Evolutionary conservation across 2,888 invertebrate species (phyloP).

Genomic region (Hypselothyrea guttata): DNA sequence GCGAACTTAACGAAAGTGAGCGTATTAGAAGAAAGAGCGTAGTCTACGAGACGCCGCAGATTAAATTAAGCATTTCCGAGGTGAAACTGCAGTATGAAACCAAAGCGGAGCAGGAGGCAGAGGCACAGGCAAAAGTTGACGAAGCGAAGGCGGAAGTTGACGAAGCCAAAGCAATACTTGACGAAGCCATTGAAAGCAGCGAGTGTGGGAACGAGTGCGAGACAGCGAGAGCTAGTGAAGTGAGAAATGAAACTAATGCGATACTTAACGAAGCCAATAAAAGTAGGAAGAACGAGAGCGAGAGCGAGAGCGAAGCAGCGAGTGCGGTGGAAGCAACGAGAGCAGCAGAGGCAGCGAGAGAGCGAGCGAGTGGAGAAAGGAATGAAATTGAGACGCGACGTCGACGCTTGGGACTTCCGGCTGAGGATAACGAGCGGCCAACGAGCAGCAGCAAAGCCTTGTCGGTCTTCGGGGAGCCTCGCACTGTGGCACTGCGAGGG

Average conservation of each 20-base stretch:
- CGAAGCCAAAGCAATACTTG: constrained; percentile 8
- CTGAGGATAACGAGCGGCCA: constrained; percentile 52
- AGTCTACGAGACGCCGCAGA: constrained; percentile 76
- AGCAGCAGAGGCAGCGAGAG: too few species aligned
- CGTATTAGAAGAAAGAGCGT: constrained; percentile 51
- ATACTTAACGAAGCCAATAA: too few species aligned
- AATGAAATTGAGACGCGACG: constrained; percentile 33
- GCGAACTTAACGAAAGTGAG: constrained; percentile 28
- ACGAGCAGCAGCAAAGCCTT: constrained; percentile 67
- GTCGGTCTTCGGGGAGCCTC: constrained; percentile 77
- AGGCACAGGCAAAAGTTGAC: constrained; percentile 11
- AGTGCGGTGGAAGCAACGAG: background rate
- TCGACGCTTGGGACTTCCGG: constrained; percentile 53
- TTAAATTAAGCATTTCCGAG: constrained; percentile 75
- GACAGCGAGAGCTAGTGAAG: constrained; percentile 1
- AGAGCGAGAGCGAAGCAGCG: constrained; percentile 12
- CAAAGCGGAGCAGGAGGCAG: constrained; percentile 35
- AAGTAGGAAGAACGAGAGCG: too few species aligned
- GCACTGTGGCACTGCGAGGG: constrained; percentile 35
- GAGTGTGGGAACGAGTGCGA: constrained; percentile 12
- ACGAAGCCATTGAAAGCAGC: constrained; percentile 12
- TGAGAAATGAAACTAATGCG: constrained; percentile 9
- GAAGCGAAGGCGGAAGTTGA: constrained; percentile 12
- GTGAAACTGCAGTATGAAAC: constrained; percentile 70
- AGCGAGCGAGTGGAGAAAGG: too few species aligned